Evolutionary conservation across 2,113 vertebrate genomes (phyloP), one percentile per base, ranked within the genome.

Genomic region (Serinus canaria): DNA sequence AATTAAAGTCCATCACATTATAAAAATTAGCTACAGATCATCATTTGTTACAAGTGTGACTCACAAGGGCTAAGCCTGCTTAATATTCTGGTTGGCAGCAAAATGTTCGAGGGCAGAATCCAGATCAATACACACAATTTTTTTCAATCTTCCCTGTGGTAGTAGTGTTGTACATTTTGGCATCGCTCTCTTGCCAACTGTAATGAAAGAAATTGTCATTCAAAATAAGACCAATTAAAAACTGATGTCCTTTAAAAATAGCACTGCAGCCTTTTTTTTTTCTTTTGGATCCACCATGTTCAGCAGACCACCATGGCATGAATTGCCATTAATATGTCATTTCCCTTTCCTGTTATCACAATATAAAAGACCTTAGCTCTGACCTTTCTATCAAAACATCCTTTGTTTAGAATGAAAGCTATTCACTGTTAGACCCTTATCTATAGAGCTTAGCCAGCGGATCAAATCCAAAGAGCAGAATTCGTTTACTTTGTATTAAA

Each of bases 341-440:
- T 98, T 98, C 98, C 98, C 96, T 97, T 98, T 98, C 96, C 98
- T 98, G 98, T 98, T 98, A 98, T 98, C 98, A 98, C 97, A 98
- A 98, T 98, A 97, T 98, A 98, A 98, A 97, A 96, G 98, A 98
- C 98, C 98, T 97, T 95, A 95, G 89, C 92, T 90, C 91, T 98
- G 98, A 98, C 98, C 98, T 98, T 98, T 97, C 97, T 98, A 98
- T 98, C 98, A 99, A 98, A 98, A 98, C 98, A 98, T 98, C 97
- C 98, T 98, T 98, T 99, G 98, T 98, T 98, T 98, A 97, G 97
- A 98, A 98, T 98, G 96, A 97, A 98, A 98, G 97, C 97, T 97
- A 97, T 98, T 98, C 97, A 98, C 96, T 95, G 97, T 96, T 97
- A 89, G 91, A 96, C 96, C 95, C 97, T 98, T 98, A 98, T 98